Evolutionary conservation across 2,888 invertebrate species (phyloP).

Genomic region (Strigamia maritima): DNA sequence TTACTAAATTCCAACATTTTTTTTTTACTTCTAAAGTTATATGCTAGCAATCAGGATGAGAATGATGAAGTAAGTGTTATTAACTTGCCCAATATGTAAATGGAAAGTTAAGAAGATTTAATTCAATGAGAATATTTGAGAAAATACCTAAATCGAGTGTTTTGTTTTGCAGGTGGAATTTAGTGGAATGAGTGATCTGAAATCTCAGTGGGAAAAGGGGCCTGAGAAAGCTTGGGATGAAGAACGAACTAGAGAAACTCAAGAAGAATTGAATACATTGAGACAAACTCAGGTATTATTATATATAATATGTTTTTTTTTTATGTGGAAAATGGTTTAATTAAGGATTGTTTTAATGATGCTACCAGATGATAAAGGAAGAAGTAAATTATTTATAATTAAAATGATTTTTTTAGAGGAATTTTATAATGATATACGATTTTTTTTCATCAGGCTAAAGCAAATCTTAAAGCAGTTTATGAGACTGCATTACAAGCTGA

Average conservation of each 20-base stretch:
- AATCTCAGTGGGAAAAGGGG: slow-evolving; percentile 47
- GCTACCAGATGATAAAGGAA: background rate
- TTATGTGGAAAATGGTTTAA: background rate
- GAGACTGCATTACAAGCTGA: slow-evolving; percentile 70
- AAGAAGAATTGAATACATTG: slow-evolving; percentile 83
- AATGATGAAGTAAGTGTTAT: slow-evolving; percentile 3
- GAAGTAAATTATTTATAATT: background rate
- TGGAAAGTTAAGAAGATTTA: background rate
- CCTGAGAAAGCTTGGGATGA: slow-evolving; percentile 41
- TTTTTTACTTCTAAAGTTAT: background rate
- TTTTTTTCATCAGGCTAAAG: slow-evolving; percentile 67
- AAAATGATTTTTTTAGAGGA: background rate
- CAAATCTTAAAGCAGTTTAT: slow-evolving; percentile 85
- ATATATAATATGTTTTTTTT: background rate
- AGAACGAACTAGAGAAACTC: slow-evolving; percentile 72
- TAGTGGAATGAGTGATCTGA: slow-evolving; percentile 46
- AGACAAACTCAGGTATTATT: slow-evolving; percentile 59
- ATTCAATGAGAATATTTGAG: background rate
- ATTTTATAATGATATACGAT: background rate
- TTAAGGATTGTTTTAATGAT: background rate
- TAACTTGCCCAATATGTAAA: background rate
- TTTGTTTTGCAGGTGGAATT: slow-evolving; percentile 39
- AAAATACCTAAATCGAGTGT: background rate
- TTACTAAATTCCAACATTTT: background rate
- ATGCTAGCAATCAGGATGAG: slow-evolving; percentile 21